phyloP scores from a whole-genome alignment of 2,113 vertebrate genomes.

The Nycticorax nycticorax region DNA sequence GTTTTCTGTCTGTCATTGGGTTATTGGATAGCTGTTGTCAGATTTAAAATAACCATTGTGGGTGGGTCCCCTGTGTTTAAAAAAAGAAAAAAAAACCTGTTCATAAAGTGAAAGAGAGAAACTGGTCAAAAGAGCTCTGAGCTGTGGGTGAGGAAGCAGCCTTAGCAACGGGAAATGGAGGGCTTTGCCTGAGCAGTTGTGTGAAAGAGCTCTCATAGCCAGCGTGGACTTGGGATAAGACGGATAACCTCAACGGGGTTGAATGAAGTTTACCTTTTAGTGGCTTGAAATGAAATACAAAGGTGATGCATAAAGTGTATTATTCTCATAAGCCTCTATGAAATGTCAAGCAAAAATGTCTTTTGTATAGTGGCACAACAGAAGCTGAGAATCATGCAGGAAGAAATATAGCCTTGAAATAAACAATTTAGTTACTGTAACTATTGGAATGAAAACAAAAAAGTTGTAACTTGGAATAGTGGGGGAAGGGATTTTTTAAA shows the following conservation, averaged over 20 bases:
- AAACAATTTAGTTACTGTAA: not conserved
- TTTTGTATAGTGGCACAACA: not conserved
- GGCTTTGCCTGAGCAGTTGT: not conserved
- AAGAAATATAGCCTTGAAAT: not conserved
- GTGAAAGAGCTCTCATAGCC: not conserved
- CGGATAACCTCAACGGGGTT: not conserved
- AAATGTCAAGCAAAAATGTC: conserved; percentile 12
- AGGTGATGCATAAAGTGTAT: conserved; percentile 14
- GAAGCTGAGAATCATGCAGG: not conserved
- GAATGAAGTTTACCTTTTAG: conserved; percentile 19
- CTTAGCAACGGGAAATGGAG: not conserved
- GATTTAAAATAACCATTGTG: not conserved
- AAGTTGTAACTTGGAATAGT: not conserved
- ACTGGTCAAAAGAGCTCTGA: not conserved
- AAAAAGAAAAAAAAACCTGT: not conserved
- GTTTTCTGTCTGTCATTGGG: not conserved
- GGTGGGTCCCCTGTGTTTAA: not conserved
- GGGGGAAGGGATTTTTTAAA: not conserved
- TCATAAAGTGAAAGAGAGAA: not conserved
- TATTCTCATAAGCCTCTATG: conserved; percentile 1
- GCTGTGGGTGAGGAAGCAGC: not conserved
- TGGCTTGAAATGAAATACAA: conserved; percentile 4
- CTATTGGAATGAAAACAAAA: not conserved
- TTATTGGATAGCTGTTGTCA: not conserved
- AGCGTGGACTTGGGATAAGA: not conserved